These are phyloP conservation scores for Diarsia dahlii DNA, from an alignment of 2,888 invertebrate species.

Conservation along the genomic window DNA sequence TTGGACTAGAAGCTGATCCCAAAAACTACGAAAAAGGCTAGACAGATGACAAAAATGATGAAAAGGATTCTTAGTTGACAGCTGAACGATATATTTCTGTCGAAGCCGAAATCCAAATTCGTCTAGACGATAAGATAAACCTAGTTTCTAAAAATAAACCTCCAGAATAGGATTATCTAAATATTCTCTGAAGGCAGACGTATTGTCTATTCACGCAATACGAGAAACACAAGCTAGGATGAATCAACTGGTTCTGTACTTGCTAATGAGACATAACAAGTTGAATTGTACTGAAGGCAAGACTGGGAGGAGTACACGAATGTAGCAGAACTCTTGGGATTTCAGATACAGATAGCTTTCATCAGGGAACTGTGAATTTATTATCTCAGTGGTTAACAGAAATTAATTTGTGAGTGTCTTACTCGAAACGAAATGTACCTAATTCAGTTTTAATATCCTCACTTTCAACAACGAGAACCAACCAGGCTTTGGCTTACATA, in stretches of 20 bases:
- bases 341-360: conserved; percentile 11
- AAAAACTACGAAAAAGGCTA: background rate
- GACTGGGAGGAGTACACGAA: conserved; percentile 8
- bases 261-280: conserved; percentile 44
- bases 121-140: conserved; percentile 12
- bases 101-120: background rate
- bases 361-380: conserved; percentile 15
- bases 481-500: background rate
- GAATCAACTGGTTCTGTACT: conserved; percentile 41
- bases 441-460: background rate
- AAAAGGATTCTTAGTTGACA: conserved; percentile 11
- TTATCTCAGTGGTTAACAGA: conserved; percentile 6
- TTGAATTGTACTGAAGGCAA: conserved; percentile 27
- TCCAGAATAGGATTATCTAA: conserved; percentile 16
- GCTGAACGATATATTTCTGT: background rate
- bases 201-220: conserved; percentile 27
- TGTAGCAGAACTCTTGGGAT: conserved; percentile 12
- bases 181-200: conserved; percentile 25
- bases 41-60: background rate
- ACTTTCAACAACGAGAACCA: background rate
- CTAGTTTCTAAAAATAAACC: conserved; percentile 18
- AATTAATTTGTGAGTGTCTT: background rate
- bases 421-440: background rate
- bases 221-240: conserved; percentile 32
- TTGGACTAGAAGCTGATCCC: background rate